phyloP scores from a whole-genome alignment of 1,140 invertebrate species.

The Paracyclopina nana region DNA sequence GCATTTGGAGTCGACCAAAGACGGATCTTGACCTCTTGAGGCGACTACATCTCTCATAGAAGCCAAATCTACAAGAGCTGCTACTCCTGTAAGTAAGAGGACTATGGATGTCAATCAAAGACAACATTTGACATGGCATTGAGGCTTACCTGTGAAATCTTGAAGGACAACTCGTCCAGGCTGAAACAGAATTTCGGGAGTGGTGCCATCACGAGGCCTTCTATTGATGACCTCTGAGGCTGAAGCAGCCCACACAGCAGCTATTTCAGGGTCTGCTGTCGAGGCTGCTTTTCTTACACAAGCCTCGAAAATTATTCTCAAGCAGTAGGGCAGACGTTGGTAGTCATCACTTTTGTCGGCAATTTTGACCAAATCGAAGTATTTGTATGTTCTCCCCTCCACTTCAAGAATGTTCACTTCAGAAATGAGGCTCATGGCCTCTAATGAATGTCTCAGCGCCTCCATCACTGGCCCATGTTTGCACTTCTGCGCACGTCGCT shows the following conservation, averaged over 20 bases:
- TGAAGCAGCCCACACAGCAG: not conserved
- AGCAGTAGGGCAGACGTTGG: not conserved
- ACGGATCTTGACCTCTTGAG: conserved; percentile 50
- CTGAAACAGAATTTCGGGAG: conserved; percentile 8
- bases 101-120: too few relatives aligned
- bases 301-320: not conserved
- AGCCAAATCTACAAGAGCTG: conserved; percentile 91
- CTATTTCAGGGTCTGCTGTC: not conserved
- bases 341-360: not conserved
- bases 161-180: conserved; percentile 25
- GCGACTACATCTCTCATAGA: conserved; percentile 89
- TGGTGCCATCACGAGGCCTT: not conserved
- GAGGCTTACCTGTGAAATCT: conserved; percentile 59
- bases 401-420: too few relatives aligned
- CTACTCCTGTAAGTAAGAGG: too few relatives aligned
- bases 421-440: too few relatives aligned
- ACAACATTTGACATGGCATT: too few relatives aligned
- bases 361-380: not conserved
- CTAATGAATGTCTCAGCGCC: too few relatives aligned
- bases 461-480: too few relatives aligned
- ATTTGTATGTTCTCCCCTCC: not conserved
- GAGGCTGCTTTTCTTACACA: not conserved
- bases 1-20: conserved; percentile 87
- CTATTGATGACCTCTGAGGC: not conserved
- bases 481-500: too few relatives aligned